Conservation (phyloP, 2,797 vertebrate species). For the Echeneis naucrates region DNA sequence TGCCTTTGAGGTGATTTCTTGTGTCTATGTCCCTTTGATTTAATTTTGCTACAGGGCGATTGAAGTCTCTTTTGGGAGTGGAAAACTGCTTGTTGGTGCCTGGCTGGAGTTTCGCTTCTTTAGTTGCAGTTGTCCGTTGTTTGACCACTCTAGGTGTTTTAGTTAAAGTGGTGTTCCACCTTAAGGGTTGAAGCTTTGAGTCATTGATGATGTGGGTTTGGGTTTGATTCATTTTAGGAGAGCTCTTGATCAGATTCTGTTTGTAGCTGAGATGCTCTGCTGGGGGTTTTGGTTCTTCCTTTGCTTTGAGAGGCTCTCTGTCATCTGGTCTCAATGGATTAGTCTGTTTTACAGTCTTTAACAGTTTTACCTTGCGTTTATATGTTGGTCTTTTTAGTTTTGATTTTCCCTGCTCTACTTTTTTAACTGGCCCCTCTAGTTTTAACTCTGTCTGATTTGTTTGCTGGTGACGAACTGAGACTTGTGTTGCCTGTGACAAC, state of each 20-base stretch:
- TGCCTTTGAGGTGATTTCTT: conserved; percentile 18
- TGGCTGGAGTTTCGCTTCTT: background rate
- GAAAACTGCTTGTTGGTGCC: background rate
- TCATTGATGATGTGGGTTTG: conserved; percentile 24
- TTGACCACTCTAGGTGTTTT: background rate
- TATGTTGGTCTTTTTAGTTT: conserved; percentile 24
- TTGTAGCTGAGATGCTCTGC: conserved; percentile 22
- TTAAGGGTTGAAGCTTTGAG: background rate
- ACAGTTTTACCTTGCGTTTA: conserved; percentile 21
- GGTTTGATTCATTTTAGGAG: conserved; percentile 8
- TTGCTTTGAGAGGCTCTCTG: conserved; percentile 20
- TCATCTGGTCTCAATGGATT: background rate
- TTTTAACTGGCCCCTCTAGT: conserved; percentile 1
- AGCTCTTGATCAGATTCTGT: background rate
- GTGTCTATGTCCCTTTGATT: conserved; percentile 8
- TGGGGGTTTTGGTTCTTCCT: background rate
- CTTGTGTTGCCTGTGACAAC: background rate
- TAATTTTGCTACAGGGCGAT: background rate
- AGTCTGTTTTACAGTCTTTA: background rate
- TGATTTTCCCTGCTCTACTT: conserved; percentile 4
- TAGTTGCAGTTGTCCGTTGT: background rate
- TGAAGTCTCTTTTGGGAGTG: conserved; percentile 1
- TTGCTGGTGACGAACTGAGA: conserved; percentile 8
- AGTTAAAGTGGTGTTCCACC: background rate
- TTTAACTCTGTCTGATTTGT: conserved; percentile 11